phyloP scores from a whole-genome alignment of 2,797 vertebrate genomes.

The Anguilla obscura region DNA sequence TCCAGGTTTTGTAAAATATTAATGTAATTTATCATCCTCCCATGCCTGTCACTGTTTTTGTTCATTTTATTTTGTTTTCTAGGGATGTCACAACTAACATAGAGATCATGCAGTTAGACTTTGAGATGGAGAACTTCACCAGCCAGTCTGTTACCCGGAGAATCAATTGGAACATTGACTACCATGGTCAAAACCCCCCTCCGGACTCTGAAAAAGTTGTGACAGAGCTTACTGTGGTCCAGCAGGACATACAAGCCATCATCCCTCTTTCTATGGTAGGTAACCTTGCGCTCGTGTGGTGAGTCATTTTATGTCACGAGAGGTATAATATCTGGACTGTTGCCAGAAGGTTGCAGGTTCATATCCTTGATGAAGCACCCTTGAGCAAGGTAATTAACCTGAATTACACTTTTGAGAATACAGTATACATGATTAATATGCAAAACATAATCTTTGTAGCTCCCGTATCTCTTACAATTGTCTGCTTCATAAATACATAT shows the following conservation, averaged over 20 bases:
- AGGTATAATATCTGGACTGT: neutral
- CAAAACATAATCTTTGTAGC: neutral
- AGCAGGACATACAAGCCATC: conserved; percentile 94
- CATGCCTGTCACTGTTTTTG: neutral
- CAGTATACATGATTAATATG: neutral
- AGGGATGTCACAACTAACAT: conserved; percentile 79
- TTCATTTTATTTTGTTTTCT: conserved; percentile 5
- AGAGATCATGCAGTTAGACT: conserved; percentile 95
- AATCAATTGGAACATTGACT: conserved; percentile 99
- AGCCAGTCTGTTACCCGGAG: conserved; percentile 95
- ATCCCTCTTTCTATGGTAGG: conserved; percentile 96
- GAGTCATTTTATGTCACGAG: neutral
- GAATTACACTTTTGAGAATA: neutral
- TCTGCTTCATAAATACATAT: neutral
- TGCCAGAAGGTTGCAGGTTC: neutral
- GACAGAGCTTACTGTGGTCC: conserved; percentile 93
- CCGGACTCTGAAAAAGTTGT: conserved; percentile 92
- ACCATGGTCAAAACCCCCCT: conserved; percentile 82
- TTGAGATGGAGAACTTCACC: conserved; percentile 99
- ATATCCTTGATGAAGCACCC: neutral
- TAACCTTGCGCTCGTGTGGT: neutral
- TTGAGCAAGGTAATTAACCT: neutral
- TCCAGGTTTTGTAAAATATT: conserved; percentile 29
- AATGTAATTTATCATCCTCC: conserved; percentile 27
- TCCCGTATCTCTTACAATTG: neutral